These are phyloP conservation scores for Podilymbus podiceps DNA, from an alignment of 2,113 vertebrate species.

Conservation along the genomic window DNA sequence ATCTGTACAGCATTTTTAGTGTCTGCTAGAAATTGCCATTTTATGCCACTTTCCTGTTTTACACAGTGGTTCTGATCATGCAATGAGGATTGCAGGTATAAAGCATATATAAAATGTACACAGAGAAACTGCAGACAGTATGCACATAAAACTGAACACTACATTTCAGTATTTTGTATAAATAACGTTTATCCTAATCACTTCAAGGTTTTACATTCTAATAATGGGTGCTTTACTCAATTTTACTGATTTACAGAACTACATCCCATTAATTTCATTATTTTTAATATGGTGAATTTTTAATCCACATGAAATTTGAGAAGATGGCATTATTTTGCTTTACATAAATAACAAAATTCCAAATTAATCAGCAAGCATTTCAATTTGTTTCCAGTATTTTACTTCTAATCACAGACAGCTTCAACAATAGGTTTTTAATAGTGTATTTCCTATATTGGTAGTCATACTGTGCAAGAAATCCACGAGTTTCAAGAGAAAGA, in stretches of 20 bases:
- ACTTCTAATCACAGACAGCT: background rate
- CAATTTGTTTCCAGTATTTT: background rate
- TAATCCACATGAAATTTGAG: background rate
- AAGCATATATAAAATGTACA: background rate
- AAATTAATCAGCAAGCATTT: background rate
- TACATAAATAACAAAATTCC: background rate
- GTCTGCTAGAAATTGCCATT: background rate
- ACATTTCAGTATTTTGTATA: background rate
- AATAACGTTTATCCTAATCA: background rate
- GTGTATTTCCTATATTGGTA: background rate
- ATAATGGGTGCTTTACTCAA: background rate
- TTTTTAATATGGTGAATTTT: background rate
- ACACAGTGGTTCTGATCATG: background rate
- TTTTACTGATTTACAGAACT: background rate
- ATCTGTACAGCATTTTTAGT: background rate
- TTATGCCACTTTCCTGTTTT: background rate
- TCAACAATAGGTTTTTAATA: background rate
- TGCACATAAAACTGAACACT: background rate
- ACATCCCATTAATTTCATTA: background rate
- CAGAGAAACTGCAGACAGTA: background rate
- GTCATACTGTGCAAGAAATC: background rate
- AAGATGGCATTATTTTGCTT: background rate
- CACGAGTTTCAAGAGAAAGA: background rate
- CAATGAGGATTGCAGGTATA: background rate
- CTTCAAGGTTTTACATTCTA: background rate